Evolutionary conservation across 2,888 invertebrate genomes (phyloP), one percentile per base, ranked within the genome.

Genomic region (Hermaeophaga mercurialis): DNA sequence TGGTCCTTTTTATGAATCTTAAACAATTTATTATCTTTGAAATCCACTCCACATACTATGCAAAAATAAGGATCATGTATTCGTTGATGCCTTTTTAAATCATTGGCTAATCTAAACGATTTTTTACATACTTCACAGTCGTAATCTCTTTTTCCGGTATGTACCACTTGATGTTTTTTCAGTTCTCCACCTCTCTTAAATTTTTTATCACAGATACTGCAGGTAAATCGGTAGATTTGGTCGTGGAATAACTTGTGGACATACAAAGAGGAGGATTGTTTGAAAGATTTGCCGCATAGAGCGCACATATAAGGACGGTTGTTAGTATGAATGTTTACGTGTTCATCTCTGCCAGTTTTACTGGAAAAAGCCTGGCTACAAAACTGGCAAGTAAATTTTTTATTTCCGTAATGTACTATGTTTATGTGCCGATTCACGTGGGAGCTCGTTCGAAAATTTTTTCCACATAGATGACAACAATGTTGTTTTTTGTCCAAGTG

Each of bases 141-240:
- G 68, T 82, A 80, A 34, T 82, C 80, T 59, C 78, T 79, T 63
- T 82, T 81, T 2, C 83, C 84, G 0, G 82, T 80, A 70, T 86
- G 85, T 50, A 82, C 26, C 9, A 14, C 15, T 43, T 43, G 24
- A 26, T 86, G 85, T 41, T 82, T 80, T 50, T 76, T 70, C 64
- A 85, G 73, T 67, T 85, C 82, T 15, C 79, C 79, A 17, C 75
- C 73, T 4, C 85, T 75, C 28, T 81, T 80, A 70, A 85, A 87
- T 47, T 71, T 73, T 39, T 83, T 81, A n/a, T 74, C 78, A 69
- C 86, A 86, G 31, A 77, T 69, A 49, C 73, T 65, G 69, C 85
- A 85, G 15, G 69, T 54, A 61, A 77, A 79, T 14, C 72, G 73
- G 54, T 75, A 74, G 7, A 53, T 54, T 17, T 68, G 38, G 4